A percentile compares a stretch with the other conserved stretches of the same genome.
Evolutionary conservation across 2,888 invertebrate species (phyloP).

Genomic region (Ormyrus thymus): DNA sequence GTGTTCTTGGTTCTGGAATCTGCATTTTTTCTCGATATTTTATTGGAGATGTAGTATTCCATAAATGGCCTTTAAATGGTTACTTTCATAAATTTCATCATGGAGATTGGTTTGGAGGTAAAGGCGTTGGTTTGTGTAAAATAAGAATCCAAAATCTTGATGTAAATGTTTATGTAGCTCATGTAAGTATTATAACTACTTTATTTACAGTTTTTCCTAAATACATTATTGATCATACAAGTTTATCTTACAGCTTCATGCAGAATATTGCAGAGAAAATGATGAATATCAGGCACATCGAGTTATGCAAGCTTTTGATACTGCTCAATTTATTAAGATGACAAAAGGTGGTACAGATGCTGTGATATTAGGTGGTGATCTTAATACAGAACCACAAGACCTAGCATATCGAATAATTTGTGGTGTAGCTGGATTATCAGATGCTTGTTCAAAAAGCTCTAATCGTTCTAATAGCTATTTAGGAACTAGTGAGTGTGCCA

Average conservation of each 20-base stretch:
- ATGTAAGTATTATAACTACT: slow-evolving; percentile 80
- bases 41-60: slow-evolving; percentile 81
- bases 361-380: slow-evolving; percentile 93
- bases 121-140: slow-evolving; percentile 91
- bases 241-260: slow-evolving; percentile 85
- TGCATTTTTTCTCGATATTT: too few species aligned
- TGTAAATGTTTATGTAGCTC: slow-evolving; percentile 93
- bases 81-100: slow-evolving; percentile 92
- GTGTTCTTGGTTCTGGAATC: too few species aligned
- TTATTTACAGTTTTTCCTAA: too few species aligned
- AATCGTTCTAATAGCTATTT: slow-evolving; percentile 60
- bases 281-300: slow-evolving; percentile 96
- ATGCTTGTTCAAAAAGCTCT: slow-evolving; percentile 74
- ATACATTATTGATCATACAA: neutral
- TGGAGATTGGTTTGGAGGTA: slow-evolving; percentile 99
- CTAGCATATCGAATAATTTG: slow-evolving; percentile 83
- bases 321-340: slow-evolving; percentile 93
- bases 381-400: slow-evolving; percentile 93
- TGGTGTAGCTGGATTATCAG: slow-evolving; percentile 78
- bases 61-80: slow-evolving; percentile 97
- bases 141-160: slow-evolving; percentile 81
- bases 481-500: slow-evolving; percentile 87
- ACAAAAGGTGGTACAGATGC: slow-evolving; percentile 88
- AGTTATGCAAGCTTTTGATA: slow-evolving; percentile 94
- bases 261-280: slow-evolving; percentile 89